These are phyloP conservation scores for Upupa epops DNA, from an alignment of 2,113 vertebrate genomes.

Conservation along the genomic window DNA sequence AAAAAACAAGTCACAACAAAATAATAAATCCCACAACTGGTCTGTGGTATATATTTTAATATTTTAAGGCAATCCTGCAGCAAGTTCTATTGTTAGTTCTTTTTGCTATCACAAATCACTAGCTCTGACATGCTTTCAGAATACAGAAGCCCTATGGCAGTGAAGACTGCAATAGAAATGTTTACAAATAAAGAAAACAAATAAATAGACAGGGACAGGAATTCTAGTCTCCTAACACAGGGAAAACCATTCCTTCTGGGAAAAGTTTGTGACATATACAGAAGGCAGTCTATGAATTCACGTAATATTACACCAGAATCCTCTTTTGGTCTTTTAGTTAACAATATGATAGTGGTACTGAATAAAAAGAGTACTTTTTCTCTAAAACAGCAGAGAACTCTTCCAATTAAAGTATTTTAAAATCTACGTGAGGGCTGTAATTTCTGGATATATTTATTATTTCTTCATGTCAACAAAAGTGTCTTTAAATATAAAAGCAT, in stretches of 20 bases:
- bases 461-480: slow-evolving; percentile 71
- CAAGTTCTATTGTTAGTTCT: not conserved
- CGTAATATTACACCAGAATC: not conserved
- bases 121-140: slow-evolving; percentile 43
- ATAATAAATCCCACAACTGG: not conserved
- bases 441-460: slow-evolving; percentile 67
- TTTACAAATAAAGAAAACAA: not conserved
- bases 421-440: slow-evolving; percentile 2
- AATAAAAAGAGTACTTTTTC: slow-evolving; percentile 26
- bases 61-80: not conserved
- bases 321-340: not conserved
- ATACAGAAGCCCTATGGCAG: not conserved
- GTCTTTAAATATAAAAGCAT: slow-evolving; percentile 60
- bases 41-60: not conserved
- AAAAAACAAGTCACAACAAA: not conserved
- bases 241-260: slow-evolving; percentile 40
- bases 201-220: slow-evolving; percentile 38
- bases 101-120: not conserved
- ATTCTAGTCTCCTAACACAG: not conserved
- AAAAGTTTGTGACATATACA: slow-evolving; percentile 28
- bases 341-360: not conserved
- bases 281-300: slow-evolving; percentile 18
- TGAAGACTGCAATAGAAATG: not conserved
- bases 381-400: slow-evolving; percentile 27
- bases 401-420: slow-evolving; percentile 48